phyloP scores from a whole-genome alignment of 2,113 vertebrate species.

The Zapus hudsonius region DNA sequence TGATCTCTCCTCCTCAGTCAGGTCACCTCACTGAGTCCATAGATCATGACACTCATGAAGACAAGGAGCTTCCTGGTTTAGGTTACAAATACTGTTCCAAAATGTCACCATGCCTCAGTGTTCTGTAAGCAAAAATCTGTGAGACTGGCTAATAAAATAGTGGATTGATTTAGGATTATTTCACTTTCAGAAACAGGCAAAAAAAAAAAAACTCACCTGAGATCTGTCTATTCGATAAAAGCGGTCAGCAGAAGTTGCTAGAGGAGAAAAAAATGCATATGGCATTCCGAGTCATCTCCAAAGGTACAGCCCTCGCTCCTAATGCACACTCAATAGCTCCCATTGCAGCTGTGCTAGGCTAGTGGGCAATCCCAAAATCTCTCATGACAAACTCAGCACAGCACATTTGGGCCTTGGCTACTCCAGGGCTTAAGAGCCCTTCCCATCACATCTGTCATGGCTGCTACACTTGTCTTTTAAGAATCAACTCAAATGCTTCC shows the following conservation, averaged over 20 bases:
- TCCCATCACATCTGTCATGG: not conserved
- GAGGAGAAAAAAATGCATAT: constrained; percentile 48
- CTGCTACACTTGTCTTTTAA: not conserved
- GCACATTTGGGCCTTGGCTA: rapidly evolving
- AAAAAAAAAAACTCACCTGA: constrained; percentile 96
- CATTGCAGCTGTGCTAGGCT: not conserved
- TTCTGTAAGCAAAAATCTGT: not conserved
- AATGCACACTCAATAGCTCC: not conserved
- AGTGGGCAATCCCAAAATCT: not conserved
- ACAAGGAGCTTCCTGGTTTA: not conserved
- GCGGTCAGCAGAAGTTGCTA: constrained; percentile 97
- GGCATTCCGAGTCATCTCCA: constrained; percentile 14
- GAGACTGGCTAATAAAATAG: rapidly evolving
- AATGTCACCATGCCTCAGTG: not conserved
- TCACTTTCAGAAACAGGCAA: too few species aligned
- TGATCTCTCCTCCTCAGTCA: not conserved
- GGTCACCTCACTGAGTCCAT: not conserved
- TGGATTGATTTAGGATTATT: too few species aligned
- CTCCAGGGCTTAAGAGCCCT: not conserved
- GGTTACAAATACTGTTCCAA: not conserved
- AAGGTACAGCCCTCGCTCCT: not conserved
- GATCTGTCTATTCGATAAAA: constrained; percentile 99
- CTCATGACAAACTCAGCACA: not conserved
- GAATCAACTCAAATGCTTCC: not conserved
- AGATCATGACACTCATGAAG: not conserved